phyloP scores from a whole-genome alignment of 2,888 invertebrate genomes.

The Aphodius sticticus region DNA sequence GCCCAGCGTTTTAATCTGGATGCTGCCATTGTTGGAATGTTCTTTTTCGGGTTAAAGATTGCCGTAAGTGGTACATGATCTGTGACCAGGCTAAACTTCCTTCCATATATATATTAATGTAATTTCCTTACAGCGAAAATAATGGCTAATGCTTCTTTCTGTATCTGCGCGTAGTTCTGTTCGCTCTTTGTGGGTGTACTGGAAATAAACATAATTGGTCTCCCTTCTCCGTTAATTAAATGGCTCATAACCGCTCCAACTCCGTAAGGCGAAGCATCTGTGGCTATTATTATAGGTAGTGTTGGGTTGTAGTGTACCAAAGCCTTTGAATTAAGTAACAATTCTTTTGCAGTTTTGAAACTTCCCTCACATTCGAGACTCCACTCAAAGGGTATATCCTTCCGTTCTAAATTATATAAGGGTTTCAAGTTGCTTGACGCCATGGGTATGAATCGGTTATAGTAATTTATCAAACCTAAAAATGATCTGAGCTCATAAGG shows the following conservation, averaged over 20 bases:
- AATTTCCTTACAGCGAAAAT: no score
- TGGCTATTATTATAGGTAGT: conserved; percentile 37
- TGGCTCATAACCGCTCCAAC: conserved; percentile 21
- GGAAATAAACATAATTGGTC: conserved; percentile 45
- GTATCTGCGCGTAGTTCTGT: no score
- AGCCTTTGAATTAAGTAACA: conserved; percentile 36
- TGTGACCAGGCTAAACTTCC: no score
- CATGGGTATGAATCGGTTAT: conserved; percentile 40
- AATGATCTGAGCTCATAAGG: conserved; percentile 35
- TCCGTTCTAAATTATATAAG: conserved; percentile 35
- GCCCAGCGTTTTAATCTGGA: no score
- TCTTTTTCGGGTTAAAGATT: no score
- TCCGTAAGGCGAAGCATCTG: conserved; percentile 34
- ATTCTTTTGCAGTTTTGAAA: conserved; percentile 37
- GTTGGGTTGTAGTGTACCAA: conserved; percentile 41
- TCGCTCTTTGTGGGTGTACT: no score
- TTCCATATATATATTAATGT: no score
- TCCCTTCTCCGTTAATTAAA: conserved; percentile 39
- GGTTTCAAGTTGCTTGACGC: conserved; percentile 32
- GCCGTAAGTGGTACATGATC: no score
- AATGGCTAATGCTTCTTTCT: no score
- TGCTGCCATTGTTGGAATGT: no score
- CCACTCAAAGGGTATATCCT: conserved; percentile 35
- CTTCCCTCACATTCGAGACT: conserved; percentile 31
- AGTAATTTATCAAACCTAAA: conserved; percentile 39